Conservation (phyloP, 2,113 vertebrate genomes). For the Oriolus oriolus region DNA sequence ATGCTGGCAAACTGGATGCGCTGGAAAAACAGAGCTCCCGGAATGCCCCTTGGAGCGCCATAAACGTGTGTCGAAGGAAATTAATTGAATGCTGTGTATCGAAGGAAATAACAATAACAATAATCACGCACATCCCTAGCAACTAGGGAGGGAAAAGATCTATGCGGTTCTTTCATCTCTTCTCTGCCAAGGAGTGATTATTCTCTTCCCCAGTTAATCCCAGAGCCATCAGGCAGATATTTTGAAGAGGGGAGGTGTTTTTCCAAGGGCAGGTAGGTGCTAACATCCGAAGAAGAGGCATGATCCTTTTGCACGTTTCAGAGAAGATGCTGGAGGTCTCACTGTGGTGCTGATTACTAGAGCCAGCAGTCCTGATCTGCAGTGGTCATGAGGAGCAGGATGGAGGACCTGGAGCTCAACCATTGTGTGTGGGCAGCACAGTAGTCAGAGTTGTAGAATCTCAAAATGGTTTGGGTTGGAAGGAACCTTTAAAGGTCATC, state of each 20-base stretch:
- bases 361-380: background rate
- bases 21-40: background rate
- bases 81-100: slow-evolving; percentile 50
- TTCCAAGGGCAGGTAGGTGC: background rate
- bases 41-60: background rate
- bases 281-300: background rate
- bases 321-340: background rate
- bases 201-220: background rate
- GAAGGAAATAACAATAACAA: slow-evolving; percentile 51
- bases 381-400: fast-evolving
- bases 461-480: background rate
- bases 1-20: background rate
- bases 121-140: slow-evolving; percentile 23
- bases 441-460: background rate
- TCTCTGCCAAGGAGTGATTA: background rate
- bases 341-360: fast-evolving
- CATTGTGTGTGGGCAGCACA: fast-evolving
- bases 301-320: fast-evolving
- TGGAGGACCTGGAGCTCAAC: background rate
- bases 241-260: background rate
- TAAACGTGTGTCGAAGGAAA: slow-evolving; percentile 34
- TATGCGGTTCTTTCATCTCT: background rate
- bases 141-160: slow-evolving; percentile 8
- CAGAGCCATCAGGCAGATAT: background rate
- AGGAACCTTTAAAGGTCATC: background rate